Conservation (phyloP, 64 coral and sea anemone species). For the Montipora foliosa region DNA sequence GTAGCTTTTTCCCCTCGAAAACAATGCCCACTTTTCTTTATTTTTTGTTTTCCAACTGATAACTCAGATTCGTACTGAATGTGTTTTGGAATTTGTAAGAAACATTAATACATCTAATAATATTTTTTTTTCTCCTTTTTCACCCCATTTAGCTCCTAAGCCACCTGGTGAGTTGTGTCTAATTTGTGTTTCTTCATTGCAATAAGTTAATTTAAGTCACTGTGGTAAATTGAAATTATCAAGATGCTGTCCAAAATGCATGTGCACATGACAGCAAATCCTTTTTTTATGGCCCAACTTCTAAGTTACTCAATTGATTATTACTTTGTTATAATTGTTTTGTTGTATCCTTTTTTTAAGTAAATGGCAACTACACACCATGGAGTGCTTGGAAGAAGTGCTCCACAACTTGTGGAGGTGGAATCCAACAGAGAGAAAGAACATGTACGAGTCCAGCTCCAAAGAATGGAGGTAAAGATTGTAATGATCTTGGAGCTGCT, state of each 20-base stretch:
- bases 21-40: neutral
- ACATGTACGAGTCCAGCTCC: constrained; percentile 78
- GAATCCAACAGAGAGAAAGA: constrained; percentile 80
- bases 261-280: no score
- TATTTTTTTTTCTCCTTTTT: neutral
- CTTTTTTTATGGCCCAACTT: neutral
- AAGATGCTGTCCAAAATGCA: no score
- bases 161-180: constrained; percentile 5
- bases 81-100: neutral
- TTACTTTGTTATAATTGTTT: neutral
- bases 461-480: constrained; percentile 79
- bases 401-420: constrained; percentile 84
- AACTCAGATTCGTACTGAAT: no score
- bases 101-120: neutral
- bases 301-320: neutral
- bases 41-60: neutral
- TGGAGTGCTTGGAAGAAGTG: constrained; percentile 91
- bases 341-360: neutral
- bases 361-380: constrained; percentile 75
- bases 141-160: neutral
- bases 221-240: no score
- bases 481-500: constrained; percentile 60
- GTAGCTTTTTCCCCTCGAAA: no score
- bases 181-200: neutral
- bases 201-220: no score